Percentiles rank a stretch among this genome's conserved stretches.
These are phyloP conservation scores for Lepidocyrtoides sp. DNA, from an alignment of 2,888 invertebrate species.

Conservation along the genomic window DNA sequence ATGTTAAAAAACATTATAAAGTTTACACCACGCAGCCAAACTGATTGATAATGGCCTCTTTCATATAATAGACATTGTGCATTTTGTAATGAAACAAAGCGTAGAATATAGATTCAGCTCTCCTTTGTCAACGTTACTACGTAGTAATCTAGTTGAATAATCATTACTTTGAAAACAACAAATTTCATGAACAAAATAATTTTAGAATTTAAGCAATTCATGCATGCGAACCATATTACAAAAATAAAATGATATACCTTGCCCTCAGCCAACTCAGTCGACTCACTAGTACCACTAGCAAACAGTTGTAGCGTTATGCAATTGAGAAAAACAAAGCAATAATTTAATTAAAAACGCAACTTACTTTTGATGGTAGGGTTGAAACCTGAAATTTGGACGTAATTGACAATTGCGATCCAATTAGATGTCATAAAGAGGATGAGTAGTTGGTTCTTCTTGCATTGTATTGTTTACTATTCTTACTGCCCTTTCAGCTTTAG, in stretches of 20 bases:
- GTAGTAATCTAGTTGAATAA: not conserved
- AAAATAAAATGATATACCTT: too few species aligned
- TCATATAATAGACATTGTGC: not conserved
- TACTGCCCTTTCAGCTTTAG: not conserved
- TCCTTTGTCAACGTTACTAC: not conserved
- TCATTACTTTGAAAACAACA: not conserved
- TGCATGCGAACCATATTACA: not conserved
- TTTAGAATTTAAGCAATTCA: not conserved
- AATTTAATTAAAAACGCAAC: constrained; percentile 71
- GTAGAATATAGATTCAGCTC: not conserved
- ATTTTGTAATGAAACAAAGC: not conserved
- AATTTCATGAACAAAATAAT: not conserved
- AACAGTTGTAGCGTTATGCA: constrained; percentile 1
- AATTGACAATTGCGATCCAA: constrained; percentile 74
- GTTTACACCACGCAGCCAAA: not conserved
- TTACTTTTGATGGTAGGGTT: constrained; percentile 45
- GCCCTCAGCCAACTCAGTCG: not conserved
- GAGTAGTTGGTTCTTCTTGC: not conserved
- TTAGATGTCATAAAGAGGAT: constrained; percentile 57
- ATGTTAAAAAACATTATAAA: not conserved
- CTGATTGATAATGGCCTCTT: too few species aligned
- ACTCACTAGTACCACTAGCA: not conserved
- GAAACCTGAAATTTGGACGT: constrained; percentile 38
- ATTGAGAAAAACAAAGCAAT: not conserved
- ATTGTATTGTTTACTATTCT: not conserved